Conservation (phyloP, 2,113 vertebrate genomes). For the Helogale parvula region DNA sequence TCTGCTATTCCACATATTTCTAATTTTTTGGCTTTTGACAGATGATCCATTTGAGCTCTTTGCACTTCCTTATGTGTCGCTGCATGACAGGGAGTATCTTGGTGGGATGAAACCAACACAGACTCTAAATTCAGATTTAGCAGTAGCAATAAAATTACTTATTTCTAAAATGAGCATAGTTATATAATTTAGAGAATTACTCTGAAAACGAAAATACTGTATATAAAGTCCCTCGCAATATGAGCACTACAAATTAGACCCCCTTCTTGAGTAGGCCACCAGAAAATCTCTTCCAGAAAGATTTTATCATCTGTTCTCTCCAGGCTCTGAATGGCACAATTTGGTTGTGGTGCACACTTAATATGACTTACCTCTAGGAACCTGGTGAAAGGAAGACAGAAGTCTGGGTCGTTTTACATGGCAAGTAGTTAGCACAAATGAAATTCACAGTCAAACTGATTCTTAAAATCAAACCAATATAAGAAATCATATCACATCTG, state of each 20-base stretch:
- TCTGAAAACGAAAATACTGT: constrained; percentile 2
- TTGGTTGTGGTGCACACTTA: background rate
- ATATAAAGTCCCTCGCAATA: background rate
- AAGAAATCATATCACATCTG: background rate
- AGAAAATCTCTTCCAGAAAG: background rate
- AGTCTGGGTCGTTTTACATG: background rate
- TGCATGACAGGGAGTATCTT: background rate
- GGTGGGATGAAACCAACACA: background rate
- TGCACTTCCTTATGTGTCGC: background rate
- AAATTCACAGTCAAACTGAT: background rate
- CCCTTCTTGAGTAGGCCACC: background rate
- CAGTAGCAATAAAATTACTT: background rate
- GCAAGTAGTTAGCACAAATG: background rate
- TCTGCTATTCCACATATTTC: background rate
- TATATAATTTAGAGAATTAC: background rate
- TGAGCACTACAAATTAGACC: background rate
- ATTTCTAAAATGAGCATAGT: background rate
- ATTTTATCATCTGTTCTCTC: background rate
- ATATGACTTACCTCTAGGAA: background rate
- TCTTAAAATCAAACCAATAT: background rate
- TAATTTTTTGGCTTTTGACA: background rate
- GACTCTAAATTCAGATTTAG: background rate
- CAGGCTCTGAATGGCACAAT: background rate
- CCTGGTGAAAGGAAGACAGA: background rate
- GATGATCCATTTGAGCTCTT: background rate